phyloP scores from a whole-genome alignment of 2,888 invertebrate species.

The Uloborus plumipes region DNA sequence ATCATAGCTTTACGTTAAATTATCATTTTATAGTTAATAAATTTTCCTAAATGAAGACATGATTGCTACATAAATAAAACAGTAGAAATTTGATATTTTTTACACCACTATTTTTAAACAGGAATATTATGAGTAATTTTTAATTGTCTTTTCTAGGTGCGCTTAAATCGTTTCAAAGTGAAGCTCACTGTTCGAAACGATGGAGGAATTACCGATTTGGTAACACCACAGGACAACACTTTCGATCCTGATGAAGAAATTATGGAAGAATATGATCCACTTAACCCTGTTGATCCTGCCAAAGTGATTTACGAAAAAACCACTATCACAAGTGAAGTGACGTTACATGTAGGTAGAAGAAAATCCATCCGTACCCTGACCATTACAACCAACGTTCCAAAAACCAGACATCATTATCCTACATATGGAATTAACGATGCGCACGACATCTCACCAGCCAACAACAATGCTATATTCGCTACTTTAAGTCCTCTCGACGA shows the following conservation, averaged over 20 bases:
- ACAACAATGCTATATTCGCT: constrained; percentile 52
- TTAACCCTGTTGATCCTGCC: constrained; percentile 61
- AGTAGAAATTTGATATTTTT: too few species aligned
- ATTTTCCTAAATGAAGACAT: not conserved
- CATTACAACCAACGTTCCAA: constrained; percentile 67
- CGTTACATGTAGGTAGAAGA: constrained; percentile 66
- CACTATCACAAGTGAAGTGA: constrained; percentile 67
- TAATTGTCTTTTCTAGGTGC: constrained; percentile 59
- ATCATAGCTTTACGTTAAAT: too few species aligned
- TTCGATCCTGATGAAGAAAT: constrained; percentile 54
- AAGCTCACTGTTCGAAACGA: constrained; percentile 66
- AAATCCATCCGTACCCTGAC: constrained; percentile 67
- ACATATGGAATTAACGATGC: constrained; percentile 36
- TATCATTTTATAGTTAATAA: not conserved
- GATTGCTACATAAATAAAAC: not conserved
- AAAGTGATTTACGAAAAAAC: constrained; percentile 65
- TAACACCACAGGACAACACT: constrained; percentile 53
- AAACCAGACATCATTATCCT: constrained; percentile 45
- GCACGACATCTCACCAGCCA: constrained; percentile 54
- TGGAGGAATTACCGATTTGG: constrained; percentile 48
- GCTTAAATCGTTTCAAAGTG: constrained; percentile 67
- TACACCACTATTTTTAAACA: not conserved
- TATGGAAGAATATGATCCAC: constrained; percentile 45
- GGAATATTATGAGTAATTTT: not conserved
- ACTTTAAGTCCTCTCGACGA: constrained; percentile 37